Evolutionary conservation across 2,797 vertebrate genomes (phyloP).

Genomic region (Sparus aurata): DNA sequence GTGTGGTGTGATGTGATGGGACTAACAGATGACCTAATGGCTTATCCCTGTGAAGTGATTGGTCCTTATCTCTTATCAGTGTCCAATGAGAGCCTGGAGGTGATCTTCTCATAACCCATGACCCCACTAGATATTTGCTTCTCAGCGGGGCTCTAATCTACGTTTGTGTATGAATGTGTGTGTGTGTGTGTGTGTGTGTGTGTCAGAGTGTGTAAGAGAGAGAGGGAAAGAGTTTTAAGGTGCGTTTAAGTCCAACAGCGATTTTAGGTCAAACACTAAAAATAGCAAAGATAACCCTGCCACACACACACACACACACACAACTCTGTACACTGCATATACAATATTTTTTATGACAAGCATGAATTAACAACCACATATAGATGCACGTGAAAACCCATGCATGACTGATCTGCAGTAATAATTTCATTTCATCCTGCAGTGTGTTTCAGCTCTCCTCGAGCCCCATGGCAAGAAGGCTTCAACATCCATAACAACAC

Average conservation of each 20-base stretch:
- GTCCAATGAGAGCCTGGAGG: constrained; percentile 67
- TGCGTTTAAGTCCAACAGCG: constrained; percentile 12
- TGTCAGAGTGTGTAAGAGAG: not conserved
- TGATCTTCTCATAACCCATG: constrained; percentile 74
- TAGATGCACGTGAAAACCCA: not conserved
- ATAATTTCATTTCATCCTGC: constrained; percentile 33
- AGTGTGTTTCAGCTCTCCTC: constrained; percentile 20
- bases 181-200: not conserved
- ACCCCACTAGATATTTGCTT: constrained; percentile 47
- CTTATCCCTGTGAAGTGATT: constrained; percentile 63
- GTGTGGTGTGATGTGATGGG: constrained; percentile 54
- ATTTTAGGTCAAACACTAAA: constrained; percentile 14
- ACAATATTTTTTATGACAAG: constrained; percentile 31
- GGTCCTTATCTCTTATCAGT: constrained; percentile 75
- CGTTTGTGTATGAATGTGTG: not conserved
- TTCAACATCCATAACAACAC: constrained; percentile 1
- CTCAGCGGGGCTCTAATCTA: constrained; percentile 11
- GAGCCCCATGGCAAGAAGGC: constrained; percentile 26
- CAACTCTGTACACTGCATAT: not conserved
- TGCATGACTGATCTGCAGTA: constrained; percentile 24
- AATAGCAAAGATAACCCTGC: constrained; percentile 1
- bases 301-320: not conserved
- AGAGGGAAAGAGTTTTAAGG: constrained; percentile 6
- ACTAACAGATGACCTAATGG: constrained; percentile 56
- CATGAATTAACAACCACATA: constrained; percentile 37